phyloP scores from a whole-genome alignment of 1,140 invertebrate species.

The Pectinophora gossypiella region DNA sequence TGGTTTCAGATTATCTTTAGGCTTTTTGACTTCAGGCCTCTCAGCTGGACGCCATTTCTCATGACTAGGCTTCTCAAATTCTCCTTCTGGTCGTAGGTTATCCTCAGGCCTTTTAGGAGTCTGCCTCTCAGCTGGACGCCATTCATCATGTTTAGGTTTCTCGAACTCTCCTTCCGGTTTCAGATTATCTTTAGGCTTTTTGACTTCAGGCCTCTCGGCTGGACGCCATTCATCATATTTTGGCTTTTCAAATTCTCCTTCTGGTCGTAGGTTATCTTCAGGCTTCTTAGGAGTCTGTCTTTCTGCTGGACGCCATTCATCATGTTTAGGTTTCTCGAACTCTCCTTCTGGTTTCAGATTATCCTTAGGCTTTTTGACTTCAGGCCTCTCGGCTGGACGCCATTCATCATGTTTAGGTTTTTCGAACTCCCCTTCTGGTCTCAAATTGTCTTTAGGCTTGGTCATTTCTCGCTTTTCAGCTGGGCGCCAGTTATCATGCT shows the following conservation, averaged over 20 bases:
- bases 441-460: constrained; percentile 75
- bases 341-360: constrained; percentile 76
- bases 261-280: constrained; percentile 76
- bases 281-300: constrained; percentile 61
- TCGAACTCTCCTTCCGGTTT: constrained; percentile 78
- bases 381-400: constrained; percentile 68
- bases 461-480: constrained; percentile 49
- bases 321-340: constrained; percentile 54
- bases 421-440: constrained; percentile 80
- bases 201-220: constrained; percentile 73
- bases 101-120: constrained; percentile 57
- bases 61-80: constrained; percentile 63
- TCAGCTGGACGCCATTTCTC: constrained; percentile 75
- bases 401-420: constrained; percentile 70
- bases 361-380: constrained; percentile 73
- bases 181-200: constrained; percentile 75
- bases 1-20: constrained; percentile 75
- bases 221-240: constrained; percentile 60
- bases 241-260: constrained; percentile 77
- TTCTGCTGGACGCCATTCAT: constrained; percentile 52
- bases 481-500: constrained; percentile 45
- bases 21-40: constrained; percentile 57
- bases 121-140: constrained; percentile 51
- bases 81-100: constrained; percentile 74
- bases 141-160: constrained; percentile 50